Evolutionary conservation across 2,797 vertebrate species (phyloP), one percentile per base, ranked within the genome.

Genomic region (Spondyliosoma cantharus): DNA sequence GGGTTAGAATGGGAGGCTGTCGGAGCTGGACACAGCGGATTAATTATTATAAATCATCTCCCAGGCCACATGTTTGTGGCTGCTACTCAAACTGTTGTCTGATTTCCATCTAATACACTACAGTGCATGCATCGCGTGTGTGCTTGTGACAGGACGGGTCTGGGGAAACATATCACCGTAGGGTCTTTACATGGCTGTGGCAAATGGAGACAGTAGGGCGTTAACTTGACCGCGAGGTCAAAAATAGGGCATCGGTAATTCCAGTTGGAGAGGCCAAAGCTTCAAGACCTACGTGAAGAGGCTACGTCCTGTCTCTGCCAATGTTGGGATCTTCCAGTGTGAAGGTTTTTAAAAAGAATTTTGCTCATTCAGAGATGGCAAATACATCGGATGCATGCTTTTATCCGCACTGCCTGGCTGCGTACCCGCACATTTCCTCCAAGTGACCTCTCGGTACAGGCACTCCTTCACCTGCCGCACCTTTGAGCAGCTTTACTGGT

Each of bases 1-100:
- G 71, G 80, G 81, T 78, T 74, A 84, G 81, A 80, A 71, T 22
- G 29, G 73, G 77, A 83, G 63, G 74, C 57, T 81, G 56, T 84
- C 73, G 53, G 58, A 79, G 84, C 89, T 82, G 92, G 90, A 93
- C 83, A 78, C 76, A 83, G 77, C 49, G 74, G 93, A 95, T 95
- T 95, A 94, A 94, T 95, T 93, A 93, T 88, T 69, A 93, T 94
- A 93, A 94, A 94, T 93, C 90, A 94, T 92, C 81, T 91, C 81
- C 68, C 52, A 65, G 88, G 87, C 74, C 86, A 82, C 86, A 87
- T 91, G 90, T 90, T 93, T 88, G 91, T 74, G 59, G 70, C 84
- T 72, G 72, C 85, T 76, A 80, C 60, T 84, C 75, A 82, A 90
- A 90, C 87, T 73, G 85, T 81, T 82, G 87, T 76, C 72, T 68